A percentile compares a stretch with the other conserved stretches of the same genome.
Evolutionary conservation across 1,140 invertebrate genomes (phyloP).

Genomic region (Drosophila tsacasi): DNA sequence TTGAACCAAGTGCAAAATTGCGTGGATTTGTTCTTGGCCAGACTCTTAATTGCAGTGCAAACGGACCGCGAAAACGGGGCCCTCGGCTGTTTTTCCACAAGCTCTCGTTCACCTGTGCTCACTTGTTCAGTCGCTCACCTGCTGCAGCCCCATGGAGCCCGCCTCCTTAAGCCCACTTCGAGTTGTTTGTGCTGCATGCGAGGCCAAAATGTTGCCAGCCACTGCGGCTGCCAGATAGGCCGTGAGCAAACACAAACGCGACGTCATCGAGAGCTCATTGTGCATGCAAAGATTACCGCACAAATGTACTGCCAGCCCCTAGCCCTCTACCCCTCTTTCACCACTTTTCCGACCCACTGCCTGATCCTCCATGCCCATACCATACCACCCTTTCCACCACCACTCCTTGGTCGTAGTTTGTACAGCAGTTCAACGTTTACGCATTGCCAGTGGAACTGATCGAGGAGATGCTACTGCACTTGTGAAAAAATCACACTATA

Average conservation of each 20-base stretch:
- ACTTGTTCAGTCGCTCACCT: conserved; percentile 1
- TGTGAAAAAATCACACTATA: background rate
- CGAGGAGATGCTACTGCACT: conserved; percentile 24
- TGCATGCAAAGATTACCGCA: conserved; percentile 77
- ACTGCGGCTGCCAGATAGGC: conserved; percentile 64
- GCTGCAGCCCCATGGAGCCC: background rate
- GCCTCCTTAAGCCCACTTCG: conserved; percentile 17
- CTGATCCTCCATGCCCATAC: background rate
- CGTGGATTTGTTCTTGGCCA: conserved; percentile 34
- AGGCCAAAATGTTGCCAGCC: conserved; percentile 55
- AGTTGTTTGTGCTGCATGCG: conserved; percentile 67
- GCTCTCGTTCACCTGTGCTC: conserved; percentile 7
- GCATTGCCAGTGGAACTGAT: conserved; percentile 50
- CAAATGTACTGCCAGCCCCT: conserved; percentile 47
- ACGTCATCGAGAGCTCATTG: conserved; percentile 63
- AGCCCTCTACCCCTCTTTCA: background rate
- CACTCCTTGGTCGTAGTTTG: background rate
- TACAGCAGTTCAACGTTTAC: conserved; percentile 52
- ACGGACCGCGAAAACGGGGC: conserved; percentile 30
- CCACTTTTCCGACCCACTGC: background rate
- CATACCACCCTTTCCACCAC: background rate
- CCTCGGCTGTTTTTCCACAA: conserved; percentile 54
- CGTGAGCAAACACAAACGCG: conserved; percentile 52
- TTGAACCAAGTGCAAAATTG: conserved; percentile 34
- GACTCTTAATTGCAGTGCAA: conserved; percentile 67